phyloP scores from a whole-genome alignment of 2,888 invertebrate species.

The Trichacis sp. region DNA sequence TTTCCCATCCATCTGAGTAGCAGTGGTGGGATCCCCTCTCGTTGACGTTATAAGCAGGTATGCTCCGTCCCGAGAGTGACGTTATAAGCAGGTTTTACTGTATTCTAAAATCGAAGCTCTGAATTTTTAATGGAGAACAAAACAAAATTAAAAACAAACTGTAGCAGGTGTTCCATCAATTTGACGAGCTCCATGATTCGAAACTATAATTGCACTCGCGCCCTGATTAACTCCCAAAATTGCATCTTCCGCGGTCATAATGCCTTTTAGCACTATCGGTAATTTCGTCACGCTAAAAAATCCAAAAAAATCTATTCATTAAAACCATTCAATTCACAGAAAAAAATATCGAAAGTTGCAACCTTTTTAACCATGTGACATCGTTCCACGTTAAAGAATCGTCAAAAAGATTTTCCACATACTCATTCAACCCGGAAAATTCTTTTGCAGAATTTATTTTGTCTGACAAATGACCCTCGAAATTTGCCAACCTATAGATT shows the following conservation, averaged over 20 bases:
- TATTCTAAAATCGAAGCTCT: neutral
- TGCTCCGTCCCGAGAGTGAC: no score
- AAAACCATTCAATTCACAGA: conserved; percentile 14
- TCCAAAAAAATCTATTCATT: no score
- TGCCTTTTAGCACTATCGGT: conserved; percentile 88
- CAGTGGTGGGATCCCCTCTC: no score
- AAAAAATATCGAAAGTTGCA: neutral
- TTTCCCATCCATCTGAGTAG: no score
- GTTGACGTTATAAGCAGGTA: no score
- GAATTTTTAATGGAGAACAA: neutral
- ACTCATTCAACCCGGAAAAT: conserved; percentile 83
- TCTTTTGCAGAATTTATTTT: conserved; percentile 69
- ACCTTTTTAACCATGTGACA: conserved; percentile 85
- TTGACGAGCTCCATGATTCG: conserved; percentile 95
- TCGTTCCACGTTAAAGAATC: conserved; percentile 88
- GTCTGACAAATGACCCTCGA: conserved; percentile 73
- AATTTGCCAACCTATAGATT: conserved; percentile 79
- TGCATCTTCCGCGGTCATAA: conserved; percentile 90
- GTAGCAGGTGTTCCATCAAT: conserved; percentile 87
- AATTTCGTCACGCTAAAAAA: conserved; percentile 76
- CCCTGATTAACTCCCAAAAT: conserved; percentile 79
- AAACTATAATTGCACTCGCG: conserved; percentile 86
- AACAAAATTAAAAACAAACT: conserved; percentile 69
- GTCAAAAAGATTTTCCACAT: conserved; percentile 84
- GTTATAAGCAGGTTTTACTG: no score